Evolutionary conservation across 2,888 invertebrate species (phyloP), one percentile per base, ranked within the genome.

Genomic region (Drosophila putrida): DNA sequence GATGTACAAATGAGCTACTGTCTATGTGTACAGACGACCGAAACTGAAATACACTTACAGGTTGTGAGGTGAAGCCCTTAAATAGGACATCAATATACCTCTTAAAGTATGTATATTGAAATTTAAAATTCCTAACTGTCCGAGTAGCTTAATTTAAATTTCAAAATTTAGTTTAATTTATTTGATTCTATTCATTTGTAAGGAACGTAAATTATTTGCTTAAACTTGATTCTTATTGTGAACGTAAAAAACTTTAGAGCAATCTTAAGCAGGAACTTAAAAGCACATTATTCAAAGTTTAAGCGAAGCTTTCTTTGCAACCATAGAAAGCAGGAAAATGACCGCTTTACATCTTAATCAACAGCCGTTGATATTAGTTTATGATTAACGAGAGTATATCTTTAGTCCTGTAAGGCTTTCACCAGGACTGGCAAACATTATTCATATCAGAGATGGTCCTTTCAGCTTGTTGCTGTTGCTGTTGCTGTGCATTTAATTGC

Each of bases 401-500:
- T 2, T 0, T n/a, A 27, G 59, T 41, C 44, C 4, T 10, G 6
- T 15, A n/a, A 11, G 13, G 39, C 8, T 47, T 33, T 28, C 9
- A 6, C 11, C 27, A 11, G 39, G 15, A 9, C n/a, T 25, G n/a
- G 13, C n/a, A 44, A 53, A 20, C 39, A 43, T 55, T 58, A 31
- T 51, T 39, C 58, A 50, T 25, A 51, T 60, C 46, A 47, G 54
- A 47, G 59, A 43, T 60, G 63, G n/a, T 15, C 25, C 36, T 31
- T 27, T 6, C 39, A 35, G 63, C 38, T 51, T 54, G 61, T 61
- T 61, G 71, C 49, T 51, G 60, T 58, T 61, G 71, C 49, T 51
- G 15, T 39, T 25, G 25, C 49, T 60, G 67, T 64, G 65, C 59
- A 67, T 72, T 70, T 78, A 78, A 73, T 75, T 78, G 73, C 69